Percentiles rank a stretch among this genome's conserved stretches.
Conservation (phyloP, 2,888 invertebrate genomes). For the Perithous albicinctus region DNA sequence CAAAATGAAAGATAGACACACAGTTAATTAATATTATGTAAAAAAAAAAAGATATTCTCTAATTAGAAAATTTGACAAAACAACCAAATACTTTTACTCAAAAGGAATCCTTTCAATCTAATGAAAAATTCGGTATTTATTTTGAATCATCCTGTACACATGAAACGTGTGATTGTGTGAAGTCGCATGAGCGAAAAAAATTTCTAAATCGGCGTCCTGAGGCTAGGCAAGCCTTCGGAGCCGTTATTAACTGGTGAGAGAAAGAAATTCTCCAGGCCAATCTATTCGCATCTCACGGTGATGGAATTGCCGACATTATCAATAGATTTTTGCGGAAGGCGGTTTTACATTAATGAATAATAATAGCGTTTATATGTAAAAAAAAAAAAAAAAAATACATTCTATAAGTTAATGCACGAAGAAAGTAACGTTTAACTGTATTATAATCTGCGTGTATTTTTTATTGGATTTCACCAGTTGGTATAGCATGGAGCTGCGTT, state of each 20-base stretch:
- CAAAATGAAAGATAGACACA: no score
- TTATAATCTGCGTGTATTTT: not conserved
- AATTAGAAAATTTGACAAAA: no score
- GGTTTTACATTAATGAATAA: not conserved
- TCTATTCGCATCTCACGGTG: slow-evolving; percentile 29
- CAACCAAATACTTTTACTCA: not conserved
- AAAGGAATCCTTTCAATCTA: not conserved
- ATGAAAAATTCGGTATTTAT: not conserved
- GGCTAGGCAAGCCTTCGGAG: slow-evolving; percentile 3
- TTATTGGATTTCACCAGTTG: slow-evolving; percentile 66
- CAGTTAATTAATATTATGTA: no score
- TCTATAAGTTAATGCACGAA: not conserved
- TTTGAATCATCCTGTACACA: not conserved
- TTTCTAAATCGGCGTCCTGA: slow-evolving; percentile 20
- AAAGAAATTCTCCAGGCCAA: slow-evolving; percentile 24
- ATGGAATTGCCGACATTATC: not conserved
- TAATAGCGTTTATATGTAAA: not conserved
- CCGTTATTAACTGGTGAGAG: slow-evolving; percentile 42
- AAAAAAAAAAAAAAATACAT: not conserved
- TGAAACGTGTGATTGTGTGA: not conserved
- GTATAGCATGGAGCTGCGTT: slow-evolving; percentile 77
- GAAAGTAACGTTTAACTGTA: not conserved
- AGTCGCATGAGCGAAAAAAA: slow-evolving; percentile 25
- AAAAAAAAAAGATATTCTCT: no score
- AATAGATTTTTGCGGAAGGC: not conserved